Base-by-base conservation (phyloP, 2,888 invertebrate genomes). In the Drosophila differens region DNA sequence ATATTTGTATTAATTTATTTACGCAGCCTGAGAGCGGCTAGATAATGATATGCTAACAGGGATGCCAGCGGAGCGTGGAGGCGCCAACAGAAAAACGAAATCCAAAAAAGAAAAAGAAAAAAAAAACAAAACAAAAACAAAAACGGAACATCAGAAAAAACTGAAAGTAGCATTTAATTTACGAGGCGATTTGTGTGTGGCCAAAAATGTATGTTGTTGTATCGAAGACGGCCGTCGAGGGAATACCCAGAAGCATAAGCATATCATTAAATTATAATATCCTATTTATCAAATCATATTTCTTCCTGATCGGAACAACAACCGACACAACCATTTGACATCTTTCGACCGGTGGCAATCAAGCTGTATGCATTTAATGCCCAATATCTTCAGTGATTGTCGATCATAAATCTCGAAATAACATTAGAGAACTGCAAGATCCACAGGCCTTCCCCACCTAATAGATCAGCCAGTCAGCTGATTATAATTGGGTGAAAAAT, bases 1-100 rank as follows among this genome's bases (percentile, higher is more conserved):
- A 86, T 90, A 81, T 74, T 73, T 55, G 65, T 76, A 81, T 89
- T 86, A 90, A 85, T 89, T 90, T 89, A 85, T 90, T 74, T 60
- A 68, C 53, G 73, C 66, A 32, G 70, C 64, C 81, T 66, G 66
- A 66, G 54, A 59, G 81, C 59, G 54, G 49, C 41, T 61, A 39
- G 57, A 52, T 33, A 25, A 54, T 54, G 16, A 54, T 25, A 33
- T 22, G 33, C 33, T 9, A 14, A 7, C 9, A 12, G 37, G 16
- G 37, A 57, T 47, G 39, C 51, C 28, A 60, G 10, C 39, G 32
- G 12, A 44, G 30, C 30, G 32, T 22, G 22, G 12, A 47, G 51
- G 68, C 47, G 52, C 37, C 44, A 55, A 68, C 30, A 52, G n/a
- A 19, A 63, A 84, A 57, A 68, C 74, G 58, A 81, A 59, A 52